Conservation (phyloP, 2,113 vertebrate genomes). For the Colius striatus region DNA sequence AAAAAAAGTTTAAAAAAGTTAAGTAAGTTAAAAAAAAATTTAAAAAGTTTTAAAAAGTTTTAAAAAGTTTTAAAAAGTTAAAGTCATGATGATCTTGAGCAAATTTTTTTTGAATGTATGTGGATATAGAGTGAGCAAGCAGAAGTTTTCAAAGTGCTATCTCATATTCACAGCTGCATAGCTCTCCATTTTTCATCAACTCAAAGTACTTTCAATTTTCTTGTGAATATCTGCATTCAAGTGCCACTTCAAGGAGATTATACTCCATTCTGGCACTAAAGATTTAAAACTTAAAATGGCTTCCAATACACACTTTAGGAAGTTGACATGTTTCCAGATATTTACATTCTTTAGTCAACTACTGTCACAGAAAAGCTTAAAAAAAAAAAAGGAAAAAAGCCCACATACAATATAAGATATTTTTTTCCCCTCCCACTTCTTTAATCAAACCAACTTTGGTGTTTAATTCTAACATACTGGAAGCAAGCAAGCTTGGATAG, state of each 20-base stretch:
- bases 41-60: no score
- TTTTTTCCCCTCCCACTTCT: neutral
- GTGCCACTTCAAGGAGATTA: neutral
- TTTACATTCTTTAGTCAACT: neutral
- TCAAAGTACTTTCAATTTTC: neutral
- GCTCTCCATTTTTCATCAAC: neutral
- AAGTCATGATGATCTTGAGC: neutral
- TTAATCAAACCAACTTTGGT: neutral
- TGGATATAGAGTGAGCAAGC: neutral
- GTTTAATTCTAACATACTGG: neutral
- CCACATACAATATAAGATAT: neutral
- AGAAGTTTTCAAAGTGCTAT: neutral
- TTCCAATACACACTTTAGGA: neutral
- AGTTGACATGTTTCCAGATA: neutral
- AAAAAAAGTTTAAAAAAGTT: no score
- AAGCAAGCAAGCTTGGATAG: neutral
- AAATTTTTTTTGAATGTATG: neutral
- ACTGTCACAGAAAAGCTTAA: neutral
- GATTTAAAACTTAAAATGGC: neutral
- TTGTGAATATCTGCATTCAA: neutral
- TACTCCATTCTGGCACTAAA: neutral
- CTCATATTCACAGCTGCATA: neutral
- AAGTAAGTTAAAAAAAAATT: no score
- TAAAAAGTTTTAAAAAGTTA: no score
- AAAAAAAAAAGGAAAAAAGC: neutral